Base-by-base conservation (phyloP, 1,140 invertebrate genomes). In the Calycopis cecrops region DNA sequence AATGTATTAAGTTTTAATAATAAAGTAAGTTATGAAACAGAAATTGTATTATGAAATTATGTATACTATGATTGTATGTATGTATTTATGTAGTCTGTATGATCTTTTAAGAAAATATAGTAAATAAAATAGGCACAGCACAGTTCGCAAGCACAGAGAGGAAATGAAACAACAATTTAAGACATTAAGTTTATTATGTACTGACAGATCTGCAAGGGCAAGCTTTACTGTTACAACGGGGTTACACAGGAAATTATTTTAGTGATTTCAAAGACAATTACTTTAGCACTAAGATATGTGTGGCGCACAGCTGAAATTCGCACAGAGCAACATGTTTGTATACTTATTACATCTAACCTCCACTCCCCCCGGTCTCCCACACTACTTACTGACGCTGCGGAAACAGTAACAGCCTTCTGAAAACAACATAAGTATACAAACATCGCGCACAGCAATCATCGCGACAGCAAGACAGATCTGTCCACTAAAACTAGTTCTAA, bases 121-220 rank as follows among this genome's bases (percentile, higher is more conserved):
- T 28, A 6, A 28, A 28, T 6, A 28, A 28, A 28, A 59, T 49
- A 42, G 48, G 63, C 65, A 64, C 44, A 63, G 57, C 62, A 6
- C 21, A 63, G 16, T 76, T 83, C 75, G 81, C 81, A 65, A 47
- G 69, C 71, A 68, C 53, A 56, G 55, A 55, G 57, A 62, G 52
- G 37, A 81, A 85, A 82, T 84, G 52, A 85, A 85, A 85, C 82
- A 84, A 85, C 67, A 79, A 67, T 76, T 61, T 78, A 72, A 44
- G 40, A 85, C 82, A 85, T 79, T 80, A 84, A 84, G 76, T 81
- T 85, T 44, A 44, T 84, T 85, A 83, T 81, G 81, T 73, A 83
- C 70, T 75, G 71, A 85, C 81, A 85, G 81, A 81, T 76, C 79
- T 72, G 78, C 73, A 70, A 79, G 1, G 21, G 52, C 37, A 21